A percentile compares a stretch with the other conserved stretches of the same genome.
Conservation (phyloP, 2,888 invertebrate genomes). For the Netelia virgata region DNA sequence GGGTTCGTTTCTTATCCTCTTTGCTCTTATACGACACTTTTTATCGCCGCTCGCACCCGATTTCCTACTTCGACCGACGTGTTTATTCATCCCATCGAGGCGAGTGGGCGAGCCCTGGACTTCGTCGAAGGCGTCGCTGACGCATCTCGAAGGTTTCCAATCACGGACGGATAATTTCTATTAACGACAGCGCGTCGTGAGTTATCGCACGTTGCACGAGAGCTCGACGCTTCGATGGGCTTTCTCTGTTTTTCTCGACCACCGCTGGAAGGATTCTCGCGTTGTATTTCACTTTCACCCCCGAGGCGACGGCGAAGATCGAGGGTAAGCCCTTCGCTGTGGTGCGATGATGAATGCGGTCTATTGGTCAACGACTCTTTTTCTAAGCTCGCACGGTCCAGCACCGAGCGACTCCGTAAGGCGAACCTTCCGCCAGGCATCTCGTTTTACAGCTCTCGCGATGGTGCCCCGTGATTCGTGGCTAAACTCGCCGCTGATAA, state of each 20-base stretch:
- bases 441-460: conserved; percentile 51
- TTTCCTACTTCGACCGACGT: conserved; percentile 47
- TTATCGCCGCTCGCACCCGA: conserved; percentile 39
- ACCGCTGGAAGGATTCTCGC: conserved; percentile 74
- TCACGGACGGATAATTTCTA: conserved; percentile 78
- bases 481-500: conserved; percentile 54
- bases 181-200: conserved; percentile 80
- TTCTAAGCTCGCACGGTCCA: conserved; percentile 27
- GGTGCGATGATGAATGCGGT: conserved; percentile 75
- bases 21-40: conserved; percentile 16
- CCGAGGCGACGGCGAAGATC: conserved; percentile 71
- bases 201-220: conserved; percentile 78
- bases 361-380: conserved; percentile 65
- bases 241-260: conserved; percentile 50
- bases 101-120: too few relatives aligned
- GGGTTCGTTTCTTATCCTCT: conserved; percentile 40
- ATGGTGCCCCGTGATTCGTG: conserved; percentile 29
- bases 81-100: neutral
- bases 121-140: neutral
- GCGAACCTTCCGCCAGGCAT: conserved; percentile 44
- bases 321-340: conserved; percentile 62
- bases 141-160: conserved; percentile 71
- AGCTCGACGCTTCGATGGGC: conserved; percentile 55
- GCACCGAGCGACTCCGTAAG: conserved; percentile 36
- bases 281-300: conserved; percentile 82